A percentile compares a stretch with the other conserved stretches of the same genome.
These are phyloP conservation scores for Myotis daubentonii DNA, from an alignment of 2,797 vertebrate genomes.

Conservation along the genomic window DNA sequence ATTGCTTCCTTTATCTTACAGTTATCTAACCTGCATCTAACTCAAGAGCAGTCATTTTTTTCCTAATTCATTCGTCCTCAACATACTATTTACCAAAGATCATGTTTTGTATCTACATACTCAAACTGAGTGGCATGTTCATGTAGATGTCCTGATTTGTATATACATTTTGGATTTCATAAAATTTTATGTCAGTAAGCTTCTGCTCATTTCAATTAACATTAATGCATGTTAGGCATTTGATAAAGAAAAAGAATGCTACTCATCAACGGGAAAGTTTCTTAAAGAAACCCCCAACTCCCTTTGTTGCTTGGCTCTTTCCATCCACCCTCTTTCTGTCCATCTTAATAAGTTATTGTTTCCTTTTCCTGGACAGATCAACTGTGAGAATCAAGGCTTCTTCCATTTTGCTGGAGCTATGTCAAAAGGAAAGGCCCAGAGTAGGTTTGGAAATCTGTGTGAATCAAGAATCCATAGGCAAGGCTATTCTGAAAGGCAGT, in stretches of 20 bases:
- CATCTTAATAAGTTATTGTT: not conserved
- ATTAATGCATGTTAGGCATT: not conserved
- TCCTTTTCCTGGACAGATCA: slow-evolving; percentile 4
- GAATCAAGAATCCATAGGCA: not conserved
- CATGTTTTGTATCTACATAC: slow-evolving; percentile 20
- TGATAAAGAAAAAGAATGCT: not conserved
- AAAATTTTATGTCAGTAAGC: slow-evolving; percentile 20
- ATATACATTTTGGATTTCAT: not conserved
- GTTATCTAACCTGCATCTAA: not conserved
- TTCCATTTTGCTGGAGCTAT: not conserved
- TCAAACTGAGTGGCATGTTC: not conserved
- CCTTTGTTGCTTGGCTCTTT: not conserved
- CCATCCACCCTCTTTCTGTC: not conserved
- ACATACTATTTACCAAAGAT: slow-evolving; percentile 6
- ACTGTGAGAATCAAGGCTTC: not conserved
- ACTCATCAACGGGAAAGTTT: not conserved
- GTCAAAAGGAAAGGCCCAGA: slow-evolving; percentile 26
- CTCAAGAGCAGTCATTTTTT: not conserved
- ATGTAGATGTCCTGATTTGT: not conserved
- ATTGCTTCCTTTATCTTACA: not conserved
- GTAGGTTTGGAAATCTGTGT: not conserved
- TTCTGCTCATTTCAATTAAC: slow-evolving; percentile 12
- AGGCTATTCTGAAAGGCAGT: not conserved
- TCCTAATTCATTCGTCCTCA: slow-evolving; percentile 22
- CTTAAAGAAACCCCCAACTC: not conserved